Percentiles rank a stretch among this genome's conserved stretches.
Evolutionary conservation across 2,888 invertebrate species (phyloP).

Genomic region (Agrochola lota): DNA sequence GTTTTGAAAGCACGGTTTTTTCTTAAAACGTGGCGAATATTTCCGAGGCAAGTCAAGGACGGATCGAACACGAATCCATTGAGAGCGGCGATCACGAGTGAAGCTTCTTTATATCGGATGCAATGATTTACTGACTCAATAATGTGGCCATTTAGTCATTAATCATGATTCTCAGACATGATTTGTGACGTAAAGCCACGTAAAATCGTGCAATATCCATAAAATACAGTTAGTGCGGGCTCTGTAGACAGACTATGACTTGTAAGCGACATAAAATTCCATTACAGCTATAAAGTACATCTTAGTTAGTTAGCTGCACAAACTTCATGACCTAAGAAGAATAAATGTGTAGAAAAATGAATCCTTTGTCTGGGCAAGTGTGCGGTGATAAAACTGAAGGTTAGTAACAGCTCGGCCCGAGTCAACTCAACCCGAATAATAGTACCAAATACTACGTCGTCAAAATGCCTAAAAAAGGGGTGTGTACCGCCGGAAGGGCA

Average conservation of each 20-base stretch:
- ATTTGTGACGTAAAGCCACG: constrained; percentile 39
- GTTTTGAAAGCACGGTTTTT: constrained; percentile 60
- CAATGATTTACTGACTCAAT: constrained; percentile 47
- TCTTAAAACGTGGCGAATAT: constrained; percentile 53
- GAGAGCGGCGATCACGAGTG: constrained; percentile 66
- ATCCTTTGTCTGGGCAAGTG: constrained; percentile 50
- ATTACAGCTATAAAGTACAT: constrained; percentile 47
- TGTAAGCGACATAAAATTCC: constrained; percentile 55
- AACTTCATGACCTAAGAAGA: constrained; percentile 60
- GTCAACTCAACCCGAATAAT: no score
- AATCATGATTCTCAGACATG: constrained; percentile 54
- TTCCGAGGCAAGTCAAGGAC: constrained; percentile 75
- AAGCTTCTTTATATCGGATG: constrained; percentile 43
- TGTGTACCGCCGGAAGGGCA: no score
- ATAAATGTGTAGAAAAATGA: constrained; percentile 58
- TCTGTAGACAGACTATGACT: constrained; percentile 35
- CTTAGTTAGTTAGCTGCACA: constrained; percentile 43
- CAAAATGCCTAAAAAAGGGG: no score
- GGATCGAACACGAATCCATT: constrained; percentile 69
- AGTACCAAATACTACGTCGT: no score
- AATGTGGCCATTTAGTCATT: constrained; percentile 65
- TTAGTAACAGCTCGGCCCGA: no score
- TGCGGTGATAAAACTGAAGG: constrained; percentile 28
- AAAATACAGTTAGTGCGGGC: constrained; percentile 49
- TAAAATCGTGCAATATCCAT: constrained; percentile 56